Evolutionary conservation across 2,797 vertebrate genomes (phyloP).

Genomic region (Melanotaenia nigrans): DNA sequence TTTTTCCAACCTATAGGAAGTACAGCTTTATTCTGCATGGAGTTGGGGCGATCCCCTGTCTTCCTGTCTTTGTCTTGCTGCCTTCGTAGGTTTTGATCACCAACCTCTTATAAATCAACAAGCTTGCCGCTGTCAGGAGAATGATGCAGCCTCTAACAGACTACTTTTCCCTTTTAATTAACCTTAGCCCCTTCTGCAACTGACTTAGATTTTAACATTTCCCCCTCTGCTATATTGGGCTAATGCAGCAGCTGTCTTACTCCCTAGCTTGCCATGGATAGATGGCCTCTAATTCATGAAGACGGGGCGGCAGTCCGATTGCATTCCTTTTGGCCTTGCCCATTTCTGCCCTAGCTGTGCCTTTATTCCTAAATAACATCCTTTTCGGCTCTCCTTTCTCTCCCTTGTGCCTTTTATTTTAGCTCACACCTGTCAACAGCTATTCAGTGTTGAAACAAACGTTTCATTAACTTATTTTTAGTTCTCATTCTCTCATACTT

Average conservation of each 20-base stretch:
- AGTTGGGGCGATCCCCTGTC: slow-evolving; percentile 51
- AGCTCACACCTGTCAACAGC: slow-evolving; percentile 41
- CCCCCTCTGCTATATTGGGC: slow-evolving; percentile 64
- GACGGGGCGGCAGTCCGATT: slow-evolving; percentile 29
- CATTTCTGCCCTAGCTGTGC: slow-evolving; percentile 24
- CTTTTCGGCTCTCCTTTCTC: slow-evolving; percentile 26
- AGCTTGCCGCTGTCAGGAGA: slow-evolving; percentile 38
- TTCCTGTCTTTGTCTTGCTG: slow-evolving; percentile 59
- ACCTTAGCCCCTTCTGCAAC: slow-evolving; percentile 45
- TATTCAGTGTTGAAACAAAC: slow-evolving; percentile 57
- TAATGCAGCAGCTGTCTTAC: slow-evolving; percentile 46
- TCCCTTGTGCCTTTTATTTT: slow-evolving; percentile 49
- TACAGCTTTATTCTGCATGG: slow-evolving; percentile 62
- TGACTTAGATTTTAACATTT: slow-evolving; percentile 56
- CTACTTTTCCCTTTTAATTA: slow-evolving; percentile 57
- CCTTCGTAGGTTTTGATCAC: slow-evolving; percentile 41
- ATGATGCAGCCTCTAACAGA: slow-evolving; percentile 39
- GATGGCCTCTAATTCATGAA: slow-evolving; percentile 42
- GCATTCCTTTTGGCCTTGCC: slow-evolving; percentile 24
- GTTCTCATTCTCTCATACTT: slow-evolving; percentile 44
- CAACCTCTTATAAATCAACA: slow-evolving; percentile 41
- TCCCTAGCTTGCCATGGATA: slow-evolving; percentile 37
- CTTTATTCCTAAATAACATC: slow-evolving; percentile 17
- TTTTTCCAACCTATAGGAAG: slow-evolving; percentile 48
- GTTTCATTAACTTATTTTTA: slow-evolving; percentile 46